phyloP scores from a whole-genome alignment of 2,888 invertebrate genomes.

The Phytoseiulus persimilis region DNA sequence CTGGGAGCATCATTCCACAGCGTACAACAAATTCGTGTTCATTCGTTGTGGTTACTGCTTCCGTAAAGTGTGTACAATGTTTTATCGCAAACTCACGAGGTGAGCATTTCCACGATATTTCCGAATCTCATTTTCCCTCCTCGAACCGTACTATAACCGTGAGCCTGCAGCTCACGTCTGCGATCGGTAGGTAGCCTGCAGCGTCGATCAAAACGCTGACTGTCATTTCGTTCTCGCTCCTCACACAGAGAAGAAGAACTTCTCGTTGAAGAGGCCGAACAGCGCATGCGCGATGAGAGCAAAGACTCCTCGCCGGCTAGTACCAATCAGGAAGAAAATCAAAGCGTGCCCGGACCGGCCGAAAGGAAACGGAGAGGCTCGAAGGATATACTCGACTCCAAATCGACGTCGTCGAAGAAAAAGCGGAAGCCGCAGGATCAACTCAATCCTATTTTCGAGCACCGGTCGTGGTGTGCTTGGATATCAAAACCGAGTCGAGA shows the following conservation, averaged over 20 bases:
- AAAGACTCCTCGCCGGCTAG: conserved; percentile 9
- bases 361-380: conserved; percentile 29
- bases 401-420: neutral
- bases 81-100: conserved; percentile 29
- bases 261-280: conserved; percentile 29
- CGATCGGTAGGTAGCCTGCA: no score
- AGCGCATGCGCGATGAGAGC: conserved; percentile 17
- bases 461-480: conserved; percentile 34
- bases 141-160: no score
- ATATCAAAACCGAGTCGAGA: neutral
- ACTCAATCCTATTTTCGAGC: conserved; percentile 26
- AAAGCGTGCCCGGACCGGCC: neutral
- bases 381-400: conserved; percentile 17
- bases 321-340: neutral
- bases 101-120: neutral
- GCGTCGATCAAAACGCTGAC: neutral
- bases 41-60: conserved; percentile 29
- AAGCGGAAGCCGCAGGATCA: conserved; percentile 28
- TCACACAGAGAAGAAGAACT: conserved; percentile 9
- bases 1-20: conserved; percentile 27
- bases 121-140: neutral
- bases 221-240: neutral
- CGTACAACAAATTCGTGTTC: conserved; percentile 31
- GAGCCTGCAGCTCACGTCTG: no score
- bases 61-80: conserved; percentile 33